Conservation (phyloP, 2,113 vertebrate species). For the Dinomys branickii region DNA sequence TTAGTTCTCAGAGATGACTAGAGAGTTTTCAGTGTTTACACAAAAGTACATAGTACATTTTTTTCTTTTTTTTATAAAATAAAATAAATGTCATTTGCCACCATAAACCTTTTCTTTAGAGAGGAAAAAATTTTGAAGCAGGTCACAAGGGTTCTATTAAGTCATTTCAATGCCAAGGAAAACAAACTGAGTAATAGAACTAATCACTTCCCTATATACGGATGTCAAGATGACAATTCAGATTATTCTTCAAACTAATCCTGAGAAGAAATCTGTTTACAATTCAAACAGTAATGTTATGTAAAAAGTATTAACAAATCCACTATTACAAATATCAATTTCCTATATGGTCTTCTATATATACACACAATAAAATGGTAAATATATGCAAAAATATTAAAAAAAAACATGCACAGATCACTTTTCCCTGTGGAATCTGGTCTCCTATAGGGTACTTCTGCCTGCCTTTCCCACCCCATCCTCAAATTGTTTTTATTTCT, state of each 20-base stretch:
- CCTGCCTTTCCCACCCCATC: slow-evolving; percentile 73
- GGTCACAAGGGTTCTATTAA: slow-evolving; percentile 82
- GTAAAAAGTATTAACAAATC: slow-evolving; percentile 93
- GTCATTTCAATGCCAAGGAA: slow-evolving; percentile 83
- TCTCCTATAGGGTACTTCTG: slow-evolving; percentile 84
- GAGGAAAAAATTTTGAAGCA: slow-evolving; percentile 83
- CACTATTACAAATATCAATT: slow-evolving; percentile 92
- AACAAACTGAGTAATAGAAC: slow-evolving; percentile 81
- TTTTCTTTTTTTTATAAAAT: slow-evolving; percentile 82
- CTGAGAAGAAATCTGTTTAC: slow-evolving; percentile 89
- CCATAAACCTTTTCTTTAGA: slow-evolving; percentile 82
- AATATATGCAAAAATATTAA: slow-evolving; percentile 90
- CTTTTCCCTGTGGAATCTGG: slow-evolving; percentile 86
- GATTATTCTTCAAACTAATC: slow-evolving; percentile 88
- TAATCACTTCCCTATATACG: slow-evolving; percentile 83
- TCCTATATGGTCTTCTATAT: slow-evolving; percentile 89
- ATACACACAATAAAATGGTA: slow-evolving; percentile 91
- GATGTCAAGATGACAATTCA: slow-evolving; percentile 87
- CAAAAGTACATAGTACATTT: slow-evolving; percentile 83
- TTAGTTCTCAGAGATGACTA: slow-evolving; percentile 80
- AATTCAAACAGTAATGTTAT: slow-evolving; percentile 90
- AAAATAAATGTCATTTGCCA: slow-evolving; percentile 84
- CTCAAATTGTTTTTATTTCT: slow-evolving; percentile 79
- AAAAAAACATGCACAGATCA: slow-evolving; percentile 88
- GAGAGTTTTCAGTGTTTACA: slow-evolving; percentile 84